phyloP scores from a whole-genome alignment of 2,113 vertebrate species.

The Galemys pyrenaicus region DNA sequence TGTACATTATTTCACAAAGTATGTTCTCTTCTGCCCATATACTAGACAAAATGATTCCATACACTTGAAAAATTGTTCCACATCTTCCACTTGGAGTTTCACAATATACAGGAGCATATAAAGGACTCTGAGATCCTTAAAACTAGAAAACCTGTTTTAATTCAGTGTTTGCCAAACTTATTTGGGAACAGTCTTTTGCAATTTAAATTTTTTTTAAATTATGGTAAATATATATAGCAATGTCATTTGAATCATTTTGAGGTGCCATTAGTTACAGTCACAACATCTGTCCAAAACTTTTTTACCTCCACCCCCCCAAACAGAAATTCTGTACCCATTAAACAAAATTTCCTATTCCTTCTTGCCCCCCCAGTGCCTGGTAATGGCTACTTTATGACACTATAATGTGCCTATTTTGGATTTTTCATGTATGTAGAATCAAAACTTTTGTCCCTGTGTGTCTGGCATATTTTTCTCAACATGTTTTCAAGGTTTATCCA shows the following conservation, averaged over 20 bases:
- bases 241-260: background rate
- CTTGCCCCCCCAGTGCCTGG: background rate
- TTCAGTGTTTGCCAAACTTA: background rate
- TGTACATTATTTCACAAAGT: background rate
- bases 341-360: background rate
- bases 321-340: background rate
- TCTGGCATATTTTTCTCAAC: background rate
- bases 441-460: background rate
- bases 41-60: background rate
- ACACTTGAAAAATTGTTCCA: background rate
- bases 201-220: background rate
- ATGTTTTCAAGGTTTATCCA: conserved; percentile 1
- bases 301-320: background rate
- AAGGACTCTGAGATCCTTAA: background rate
- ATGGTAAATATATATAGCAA: background rate
- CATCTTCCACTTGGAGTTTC: background rate
- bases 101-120: background rate
- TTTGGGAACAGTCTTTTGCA: background rate
- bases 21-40: background rate
- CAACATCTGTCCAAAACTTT: background rate
- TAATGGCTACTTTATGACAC: background rate
- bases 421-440: background rate
- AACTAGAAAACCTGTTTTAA: conserved; percentile 11
- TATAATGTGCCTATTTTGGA: background rate
- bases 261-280: background rate